These are phyloP conservation scores for Ceuthmochares aereus DNA, from an alignment of 2,113 vertebrate species.

Conservation along the genomic window DNA sequence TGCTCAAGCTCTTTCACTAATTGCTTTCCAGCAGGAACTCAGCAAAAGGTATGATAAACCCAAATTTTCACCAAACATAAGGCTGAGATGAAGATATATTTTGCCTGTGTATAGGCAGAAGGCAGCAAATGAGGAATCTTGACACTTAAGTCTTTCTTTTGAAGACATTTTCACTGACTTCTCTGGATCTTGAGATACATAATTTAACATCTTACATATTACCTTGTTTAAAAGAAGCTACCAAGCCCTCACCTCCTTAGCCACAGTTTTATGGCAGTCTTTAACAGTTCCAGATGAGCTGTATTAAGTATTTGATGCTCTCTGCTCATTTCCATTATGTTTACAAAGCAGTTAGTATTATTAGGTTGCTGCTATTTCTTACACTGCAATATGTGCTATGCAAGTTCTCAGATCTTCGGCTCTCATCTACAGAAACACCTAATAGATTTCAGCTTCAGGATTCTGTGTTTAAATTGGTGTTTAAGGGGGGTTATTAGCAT, in stretches of 20 bases:
- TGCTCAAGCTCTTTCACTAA: slow-evolving; percentile 67
- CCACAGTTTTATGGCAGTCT: neutral
- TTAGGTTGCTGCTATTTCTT: neutral
- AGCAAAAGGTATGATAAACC: slow-evolving; percentile 54
- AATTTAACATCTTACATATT: neutral
- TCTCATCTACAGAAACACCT: neutral
- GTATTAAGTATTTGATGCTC: neutral
- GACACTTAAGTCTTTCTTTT: neutral
- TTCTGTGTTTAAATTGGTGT: neutral
- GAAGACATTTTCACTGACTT: neutral
- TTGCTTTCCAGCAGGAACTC: slow-evolving; percentile 62
- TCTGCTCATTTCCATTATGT: neutral
- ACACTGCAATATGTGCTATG: neutral
- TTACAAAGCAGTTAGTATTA: neutral
- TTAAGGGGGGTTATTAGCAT: neutral
- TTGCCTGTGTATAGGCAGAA: neutral
- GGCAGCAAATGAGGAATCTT: neutral
- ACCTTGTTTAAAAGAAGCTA: neutral
- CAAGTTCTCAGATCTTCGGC: neutral
- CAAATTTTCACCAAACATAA: slow-evolving; percentile 39
- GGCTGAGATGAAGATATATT: neutral
- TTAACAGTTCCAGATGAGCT: neutral
- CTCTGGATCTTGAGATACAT: slow-evolving; percentile 11
- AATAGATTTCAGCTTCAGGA: neutral
- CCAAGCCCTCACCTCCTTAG: neutral